Percentiles rank a stretch among this genome's conserved stretches.
phyloP scores from a whole-genome alignment of 1,140 invertebrate species.

The Popillia japonica region DNA sequence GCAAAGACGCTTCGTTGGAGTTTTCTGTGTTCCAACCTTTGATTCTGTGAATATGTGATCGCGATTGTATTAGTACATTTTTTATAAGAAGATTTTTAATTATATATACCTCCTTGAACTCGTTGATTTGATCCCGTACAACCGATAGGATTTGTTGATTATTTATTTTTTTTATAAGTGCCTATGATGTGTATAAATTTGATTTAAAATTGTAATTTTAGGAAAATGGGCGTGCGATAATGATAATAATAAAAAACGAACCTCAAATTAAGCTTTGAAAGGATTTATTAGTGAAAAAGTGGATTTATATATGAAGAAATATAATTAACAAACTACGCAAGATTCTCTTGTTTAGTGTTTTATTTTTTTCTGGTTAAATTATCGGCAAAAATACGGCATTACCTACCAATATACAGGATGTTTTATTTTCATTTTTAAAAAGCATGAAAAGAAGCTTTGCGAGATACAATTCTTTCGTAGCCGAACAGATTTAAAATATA shows the following conservation, averaged over 20 bases:
- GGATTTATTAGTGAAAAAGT: not conserved
- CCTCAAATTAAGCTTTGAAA: not conserved
- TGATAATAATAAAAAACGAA: not conserved
- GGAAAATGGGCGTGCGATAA: not conserved
- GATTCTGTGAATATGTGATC: not conserved
- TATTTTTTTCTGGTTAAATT: not conserved
- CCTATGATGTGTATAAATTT: constrained; percentile 21
- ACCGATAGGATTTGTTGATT: not conserved
- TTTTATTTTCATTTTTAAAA: not conserved
- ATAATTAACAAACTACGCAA: not conserved
- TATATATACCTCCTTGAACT: too few relatives aligned
- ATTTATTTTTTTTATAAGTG: constrained; percentile 18
- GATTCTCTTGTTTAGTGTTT: not conserved
- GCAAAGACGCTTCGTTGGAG: not conserved
- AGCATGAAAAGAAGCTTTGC: not conserved
- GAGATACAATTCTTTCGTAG: not conserved
- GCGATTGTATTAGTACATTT: constrained; percentile 9
- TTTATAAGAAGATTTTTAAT: not conserved
- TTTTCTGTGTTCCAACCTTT: not conserved
- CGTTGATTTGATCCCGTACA: too few relatives aligned
- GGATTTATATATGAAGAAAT: not conserved
- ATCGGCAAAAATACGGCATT: constrained; percentile 17
- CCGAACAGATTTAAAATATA: not conserved
- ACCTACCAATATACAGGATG: not conserved
- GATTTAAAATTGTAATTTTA: not conserved